Conservation (phyloP, 2,797 vertebrate genomes). For the Lagothrix lagotricha region DNA sequence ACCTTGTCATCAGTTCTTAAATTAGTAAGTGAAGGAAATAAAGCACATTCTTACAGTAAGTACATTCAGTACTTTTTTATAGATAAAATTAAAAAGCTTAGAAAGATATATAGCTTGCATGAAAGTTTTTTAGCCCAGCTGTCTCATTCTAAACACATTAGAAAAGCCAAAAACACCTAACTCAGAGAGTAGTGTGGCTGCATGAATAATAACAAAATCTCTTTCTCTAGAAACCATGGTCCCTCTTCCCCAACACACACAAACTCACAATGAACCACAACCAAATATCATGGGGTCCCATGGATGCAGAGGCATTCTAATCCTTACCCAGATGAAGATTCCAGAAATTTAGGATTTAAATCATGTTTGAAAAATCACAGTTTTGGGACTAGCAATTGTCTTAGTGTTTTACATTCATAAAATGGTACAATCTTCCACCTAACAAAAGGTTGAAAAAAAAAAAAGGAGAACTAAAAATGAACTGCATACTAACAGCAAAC, state of each 20-base stretch:
- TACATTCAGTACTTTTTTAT: neutral
- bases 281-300: neutral
- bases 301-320: neutral
- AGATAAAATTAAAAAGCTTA: neutral
- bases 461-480: neutral
- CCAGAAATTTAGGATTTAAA: neutral
- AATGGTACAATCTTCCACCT: neutral
- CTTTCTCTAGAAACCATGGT: neutral
- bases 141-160: neutral
- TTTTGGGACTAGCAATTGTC: neutral
- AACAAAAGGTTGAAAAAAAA: neutral
- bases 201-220: neutral
- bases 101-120: neutral
- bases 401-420: neutral
- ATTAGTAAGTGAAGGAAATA: neutral
- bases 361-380: neutral
- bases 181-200: neutral
- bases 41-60: neutral
- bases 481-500: neutral
- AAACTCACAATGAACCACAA: neutral
- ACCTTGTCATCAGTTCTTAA: neutral
- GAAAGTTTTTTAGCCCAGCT: neutral
- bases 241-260: neutral
- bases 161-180: neutral
- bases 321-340: neutral